A percentile compares a stretch with the other conserved stretches of the same genome.
Conservation (phyloP, 1,140 invertebrate genomes). For the Thaumetopoea pityocampa region DNA sequence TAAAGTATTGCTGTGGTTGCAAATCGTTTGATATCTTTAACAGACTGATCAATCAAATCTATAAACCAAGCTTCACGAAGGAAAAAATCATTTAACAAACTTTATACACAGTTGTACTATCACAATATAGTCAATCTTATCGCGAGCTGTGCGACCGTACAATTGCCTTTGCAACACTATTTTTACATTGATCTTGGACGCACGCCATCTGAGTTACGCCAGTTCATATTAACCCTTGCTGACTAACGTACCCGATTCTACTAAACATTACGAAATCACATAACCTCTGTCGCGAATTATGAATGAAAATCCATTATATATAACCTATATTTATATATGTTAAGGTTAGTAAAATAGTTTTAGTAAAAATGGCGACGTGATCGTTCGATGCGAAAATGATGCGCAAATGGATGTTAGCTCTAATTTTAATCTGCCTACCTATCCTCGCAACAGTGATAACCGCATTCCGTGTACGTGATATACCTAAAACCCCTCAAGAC, state of each 20-base stretch:
- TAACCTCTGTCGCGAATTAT: slow-evolving; percentile 36
- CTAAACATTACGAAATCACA: slow-evolving; percentile 36
- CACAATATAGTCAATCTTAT: slow-evolving; percentile 46
- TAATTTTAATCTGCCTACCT: slow-evolving; percentile 62
- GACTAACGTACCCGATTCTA: slow-evolving; percentile 50
- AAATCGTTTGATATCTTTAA: too few species aligned
- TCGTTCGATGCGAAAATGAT: slow-evolving; percentile 58
- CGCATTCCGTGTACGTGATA: slow-evolving; percentile 68
- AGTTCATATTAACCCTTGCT: slow-evolving; percentile 57
- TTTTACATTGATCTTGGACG: slow-evolving; percentile 64
- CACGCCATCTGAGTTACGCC: slow-evolving; percentile 55
- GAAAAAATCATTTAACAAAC: too few species aligned
- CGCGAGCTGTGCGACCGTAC: slow-evolving; percentile 46
- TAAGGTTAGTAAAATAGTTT: slow-evolving; percentile 42
- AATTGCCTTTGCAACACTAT: slow-evolving; percentile 67
- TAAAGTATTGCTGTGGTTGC: too few species aligned
- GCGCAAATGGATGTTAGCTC: slow-evolving; percentile 60
- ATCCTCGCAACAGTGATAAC: slow-evolving; percentile 67
- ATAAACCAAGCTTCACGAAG: too few species aligned
- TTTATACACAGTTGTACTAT: slow-evolving; percentile 15
- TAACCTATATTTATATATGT: slow-evolving; percentile 50
- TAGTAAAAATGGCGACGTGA: slow-evolving; percentile 70
- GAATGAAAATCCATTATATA: slow-evolving; percentile 49
- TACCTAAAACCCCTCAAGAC: slow-evolving; percentile 46
- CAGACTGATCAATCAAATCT: too few species aligned